These are phyloP conservation scores for Anguilla marmorata DNA, from an alignment of 2,797 vertebrate species.

Conservation along the genomic window DNA sequence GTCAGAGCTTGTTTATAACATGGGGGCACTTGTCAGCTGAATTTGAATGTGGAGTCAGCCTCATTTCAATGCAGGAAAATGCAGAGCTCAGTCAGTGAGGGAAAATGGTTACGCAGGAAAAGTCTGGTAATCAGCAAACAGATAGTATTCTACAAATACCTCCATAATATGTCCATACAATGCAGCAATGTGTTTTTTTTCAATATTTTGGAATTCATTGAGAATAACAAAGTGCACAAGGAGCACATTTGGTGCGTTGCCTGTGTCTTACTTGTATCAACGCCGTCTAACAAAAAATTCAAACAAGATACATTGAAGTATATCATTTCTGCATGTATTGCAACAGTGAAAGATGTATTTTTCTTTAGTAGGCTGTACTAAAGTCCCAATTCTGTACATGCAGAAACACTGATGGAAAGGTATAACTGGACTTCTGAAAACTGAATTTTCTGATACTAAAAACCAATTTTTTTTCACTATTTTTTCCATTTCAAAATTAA, in stretches of 20 bases:
- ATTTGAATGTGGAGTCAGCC: slow-evolving; percentile 7
- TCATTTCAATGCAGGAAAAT: slow-evolving; percentile 18
- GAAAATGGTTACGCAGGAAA: neutral
- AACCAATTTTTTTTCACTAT: neutral
- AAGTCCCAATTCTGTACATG: neutral
- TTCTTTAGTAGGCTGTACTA: neutral
- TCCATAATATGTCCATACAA: neutral
- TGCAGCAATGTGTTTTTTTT: neutral
- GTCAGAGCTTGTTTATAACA: neutral
- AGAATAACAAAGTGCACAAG: neutral
- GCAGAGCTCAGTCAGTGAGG: neutral
- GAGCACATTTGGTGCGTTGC: neutral
- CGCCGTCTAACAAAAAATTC: neutral
- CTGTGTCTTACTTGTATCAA: neutral
- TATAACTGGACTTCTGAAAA: neutral
- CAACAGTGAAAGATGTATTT: neutral
- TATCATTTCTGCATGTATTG: neutral
- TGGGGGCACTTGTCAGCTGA: neutral
- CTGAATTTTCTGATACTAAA: neutral
- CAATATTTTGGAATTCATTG: neutral
- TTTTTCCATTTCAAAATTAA: too few relatives aligned
- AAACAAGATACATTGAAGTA: neutral
- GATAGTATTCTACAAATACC: neutral
- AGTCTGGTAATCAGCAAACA: neutral
- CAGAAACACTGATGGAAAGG: neutral